These are phyloP conservation scores for Scrobipalpa costella DNA, from an alignment of 2,888 invertebrate species.

Conservation along the genomic window DNA sequence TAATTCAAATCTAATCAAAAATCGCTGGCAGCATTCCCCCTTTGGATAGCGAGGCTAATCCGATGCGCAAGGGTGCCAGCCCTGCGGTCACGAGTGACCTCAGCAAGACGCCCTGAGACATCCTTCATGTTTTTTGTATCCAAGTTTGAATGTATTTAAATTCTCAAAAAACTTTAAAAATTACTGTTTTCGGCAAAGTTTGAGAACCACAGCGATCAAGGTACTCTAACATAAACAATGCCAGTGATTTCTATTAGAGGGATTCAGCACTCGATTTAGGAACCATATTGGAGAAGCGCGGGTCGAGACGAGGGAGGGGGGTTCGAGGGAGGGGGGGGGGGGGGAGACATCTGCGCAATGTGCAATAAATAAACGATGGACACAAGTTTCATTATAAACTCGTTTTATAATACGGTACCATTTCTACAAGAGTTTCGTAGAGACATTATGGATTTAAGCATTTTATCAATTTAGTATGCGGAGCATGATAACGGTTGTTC, in stretches of 20 bases:
- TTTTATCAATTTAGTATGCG: slow-evolving; percentile 53
- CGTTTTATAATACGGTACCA: slow-evolving; percentile 14
- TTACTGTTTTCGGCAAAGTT: slow-evolving; percentile 48
- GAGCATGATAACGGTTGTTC: slow-evolving; percentile 25
- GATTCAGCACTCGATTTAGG: slow-evolving; percentile 73
- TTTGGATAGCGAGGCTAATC: no score
- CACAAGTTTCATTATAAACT: no score
- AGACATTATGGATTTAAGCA: slow-evolving; percentile 11
- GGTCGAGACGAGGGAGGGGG: background rate
- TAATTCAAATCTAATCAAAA: no score
- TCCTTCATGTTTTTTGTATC: no score
- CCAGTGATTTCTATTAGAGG: slow-evolving; percentile 77
- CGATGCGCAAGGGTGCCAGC: no score
- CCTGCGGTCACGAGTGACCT: no score
- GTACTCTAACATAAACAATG: slow-evolving; percentile 76
- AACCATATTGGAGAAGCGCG: slow-evolving; percentile 67
- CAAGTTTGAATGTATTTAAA: no score
- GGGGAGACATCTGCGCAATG: slow-evolving; percentile 57
- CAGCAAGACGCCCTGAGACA: no score
- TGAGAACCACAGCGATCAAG: slow-evolving; percentile 55
- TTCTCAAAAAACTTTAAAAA: no score
- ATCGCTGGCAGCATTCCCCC: no score
- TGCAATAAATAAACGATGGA: slow-evolving; percentile 70
- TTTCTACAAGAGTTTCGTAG: slow-evolving; percentile 1
- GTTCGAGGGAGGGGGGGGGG: background rate